Evolutionary conservation across 2,797 vertebrate genomes (phyloP).

Genomic region (Hydrocynus forskahlii): DNA sequence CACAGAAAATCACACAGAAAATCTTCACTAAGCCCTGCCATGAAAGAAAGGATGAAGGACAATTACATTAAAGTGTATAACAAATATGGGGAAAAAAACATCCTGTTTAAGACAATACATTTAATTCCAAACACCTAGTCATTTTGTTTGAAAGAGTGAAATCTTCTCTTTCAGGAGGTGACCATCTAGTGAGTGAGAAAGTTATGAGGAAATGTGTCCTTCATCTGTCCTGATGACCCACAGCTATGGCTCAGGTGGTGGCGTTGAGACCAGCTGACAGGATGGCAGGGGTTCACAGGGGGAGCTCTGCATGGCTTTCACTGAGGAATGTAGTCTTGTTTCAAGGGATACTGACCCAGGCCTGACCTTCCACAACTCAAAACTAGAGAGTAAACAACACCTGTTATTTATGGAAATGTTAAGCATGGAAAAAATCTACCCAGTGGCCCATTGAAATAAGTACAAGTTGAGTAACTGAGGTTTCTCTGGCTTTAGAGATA

Average conservation of each 20-base stretch:
- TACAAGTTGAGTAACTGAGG: not conserved
- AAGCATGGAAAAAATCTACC: not conserved
- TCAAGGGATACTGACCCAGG: not conserved
- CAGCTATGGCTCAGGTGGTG: conserved; percentile 14
- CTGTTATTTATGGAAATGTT: conserved; percentile 11
- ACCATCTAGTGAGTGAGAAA: not conserved
- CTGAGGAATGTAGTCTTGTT: conserved; percentile 18
- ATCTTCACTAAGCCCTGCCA: no score
- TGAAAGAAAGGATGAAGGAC: not conserved
- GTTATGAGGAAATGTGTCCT: conserved; percentile 13
- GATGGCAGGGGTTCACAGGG: conserved; percentile 23
- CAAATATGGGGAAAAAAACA: no score
- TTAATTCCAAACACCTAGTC: not conserved
- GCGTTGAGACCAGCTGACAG: conserved; percentile 32
- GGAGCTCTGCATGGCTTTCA: conserved; percentile 21
- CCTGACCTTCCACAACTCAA: conserved; percentile 4
- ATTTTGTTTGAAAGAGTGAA: not conserved
- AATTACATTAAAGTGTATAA: no score
- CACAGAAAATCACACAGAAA: no score
- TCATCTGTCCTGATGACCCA: conserved; percentile 30
- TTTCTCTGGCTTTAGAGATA: not conserved
- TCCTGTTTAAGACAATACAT: not conserved
- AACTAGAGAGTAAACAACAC: conserved; percentile 10
- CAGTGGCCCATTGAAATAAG: not conserved
- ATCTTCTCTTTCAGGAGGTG: not conserved